These are phyloP conservation scores for Eutolmus rufibarbis DNA, from an alignment of 2,888 invertebrate genomes.

Conservation along the genomic window DNA sequence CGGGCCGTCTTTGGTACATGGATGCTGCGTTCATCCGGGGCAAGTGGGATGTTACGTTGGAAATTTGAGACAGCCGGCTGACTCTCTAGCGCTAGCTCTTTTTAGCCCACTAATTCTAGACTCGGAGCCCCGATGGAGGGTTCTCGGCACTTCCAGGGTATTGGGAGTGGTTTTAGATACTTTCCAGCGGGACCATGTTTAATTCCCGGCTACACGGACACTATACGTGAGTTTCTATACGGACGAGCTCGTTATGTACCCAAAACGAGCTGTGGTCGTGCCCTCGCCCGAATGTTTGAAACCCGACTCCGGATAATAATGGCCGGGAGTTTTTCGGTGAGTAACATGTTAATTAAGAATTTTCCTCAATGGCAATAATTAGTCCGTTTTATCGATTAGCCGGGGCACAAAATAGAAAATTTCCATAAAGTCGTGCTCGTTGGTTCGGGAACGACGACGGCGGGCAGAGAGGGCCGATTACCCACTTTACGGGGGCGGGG, in stretches of 20 bases:
- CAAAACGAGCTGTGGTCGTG: neutral
- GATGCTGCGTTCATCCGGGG: conserved; percentile 13
- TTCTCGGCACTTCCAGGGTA: neutral
- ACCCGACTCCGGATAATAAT: conserved; percentile 47
- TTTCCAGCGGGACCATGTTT: neutral
- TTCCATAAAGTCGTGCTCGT: conserved; percentile 35
- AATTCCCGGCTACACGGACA: conserved; percentile 16
- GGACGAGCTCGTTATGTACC: neutral
- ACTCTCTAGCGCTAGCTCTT: neutral
- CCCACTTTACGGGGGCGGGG: neutral
- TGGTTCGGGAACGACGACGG: neutral
- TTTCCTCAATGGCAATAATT: conserved; percentile 54
- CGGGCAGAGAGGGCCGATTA: neutral
- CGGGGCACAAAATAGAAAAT: conserved; percentile 48
- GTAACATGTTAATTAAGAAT: conserved; percentile 54
- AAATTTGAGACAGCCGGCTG: neutral
- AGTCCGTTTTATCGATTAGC: conserved; percentile 54
- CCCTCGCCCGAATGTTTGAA: conserved; percentile 33
- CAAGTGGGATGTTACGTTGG: conserved; percentile 18
- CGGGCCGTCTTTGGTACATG: conserved; percentile 1
- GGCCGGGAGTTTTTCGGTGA: conserved; percentile 49
- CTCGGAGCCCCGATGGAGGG: neutral
- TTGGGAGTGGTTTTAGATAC: conserved; percentile 31
- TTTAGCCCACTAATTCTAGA: neutral
- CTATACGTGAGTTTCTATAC: neutral